phyloP scores from a whole-genome alignment of 2,797 vertebrate species.

The Pempheris klunzingeri region DNA sequence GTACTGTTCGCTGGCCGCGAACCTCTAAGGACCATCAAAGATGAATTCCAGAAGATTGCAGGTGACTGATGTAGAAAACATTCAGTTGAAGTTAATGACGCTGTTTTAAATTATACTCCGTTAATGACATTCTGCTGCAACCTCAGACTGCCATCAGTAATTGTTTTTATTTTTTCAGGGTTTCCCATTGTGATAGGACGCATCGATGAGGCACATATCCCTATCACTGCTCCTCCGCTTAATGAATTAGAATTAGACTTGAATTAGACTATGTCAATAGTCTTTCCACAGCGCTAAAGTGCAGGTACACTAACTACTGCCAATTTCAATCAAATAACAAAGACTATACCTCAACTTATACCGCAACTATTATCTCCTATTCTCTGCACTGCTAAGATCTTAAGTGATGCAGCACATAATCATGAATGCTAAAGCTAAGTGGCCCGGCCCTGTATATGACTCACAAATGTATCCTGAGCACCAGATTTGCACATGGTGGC shows the following conservation, averaged over 20 bases:
- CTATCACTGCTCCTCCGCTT: not conserved
- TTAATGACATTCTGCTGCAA: not conserved
- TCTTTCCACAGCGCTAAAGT: no score
- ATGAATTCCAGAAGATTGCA: not conserved
- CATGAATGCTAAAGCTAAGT: not conserved
- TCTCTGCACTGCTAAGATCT: not conserved
- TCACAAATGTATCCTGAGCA: not conserved
- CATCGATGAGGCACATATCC: not conserved
- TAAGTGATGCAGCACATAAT: not conserved
- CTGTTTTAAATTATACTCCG: not conserved
- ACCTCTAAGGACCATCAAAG: not conserved
- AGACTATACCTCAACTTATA: not conserved
- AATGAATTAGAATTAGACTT: no score
- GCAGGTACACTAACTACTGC: not conserved
- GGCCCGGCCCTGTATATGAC: not conserved
- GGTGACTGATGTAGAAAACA: slow-evolving; percentile 8
- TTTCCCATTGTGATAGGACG: not conserved
- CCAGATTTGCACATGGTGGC: not conserved
- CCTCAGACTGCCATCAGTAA: no score
- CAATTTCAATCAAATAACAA: not conserved
- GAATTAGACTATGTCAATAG: not conserved
- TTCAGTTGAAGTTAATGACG: slow-evolving; percentile 7
- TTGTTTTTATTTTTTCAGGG: not conserved
- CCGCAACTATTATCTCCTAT: not conserved
- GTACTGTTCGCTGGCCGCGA: not conserved